Percentiles rank a stretch among this genome's conserved stretches.
These are phyloP conservation scores for Forficula auricularia DNA, from an alignment of 1,140 invertebrate species.

Conservation along the genomic window DNA sequence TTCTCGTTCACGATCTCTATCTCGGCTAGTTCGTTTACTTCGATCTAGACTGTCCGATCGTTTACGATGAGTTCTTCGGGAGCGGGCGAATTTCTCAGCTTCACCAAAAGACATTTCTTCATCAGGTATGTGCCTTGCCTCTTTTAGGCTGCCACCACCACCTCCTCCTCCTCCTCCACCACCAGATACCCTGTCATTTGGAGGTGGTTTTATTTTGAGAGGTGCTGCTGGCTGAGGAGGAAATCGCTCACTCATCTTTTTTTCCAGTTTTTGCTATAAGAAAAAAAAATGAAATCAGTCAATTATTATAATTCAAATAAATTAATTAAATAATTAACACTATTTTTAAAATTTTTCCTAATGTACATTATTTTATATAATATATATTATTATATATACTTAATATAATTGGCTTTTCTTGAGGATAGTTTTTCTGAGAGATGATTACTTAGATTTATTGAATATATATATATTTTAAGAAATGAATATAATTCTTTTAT, in stretches of 20 bases:
- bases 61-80: conserved; percentile 6
- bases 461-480: too few relatives aligned
- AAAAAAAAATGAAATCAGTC: background rate
- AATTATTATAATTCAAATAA: background rate
- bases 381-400: too few relatives aligned
- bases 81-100: conserved; percentile 21
- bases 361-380: too few relatives aligned
- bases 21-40: background rate
- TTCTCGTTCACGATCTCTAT: conserved; percentile 4
- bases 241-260: conserved; percentile 42
- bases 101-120: conserved; percentile 33
- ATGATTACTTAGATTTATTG: too few relatives aligned
- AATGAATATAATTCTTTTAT: too few relatives aligned
- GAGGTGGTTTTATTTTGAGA: conserved; percentile 21
- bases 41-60: conserved; percentile 3
- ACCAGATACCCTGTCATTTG: conserved; percentile 21
- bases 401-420: too few relatives aligned
- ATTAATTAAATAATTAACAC: background rate
- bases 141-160: too few relatives aligned
- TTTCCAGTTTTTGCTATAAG: conserved; percentile 49
- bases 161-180: too few relatives aligned
- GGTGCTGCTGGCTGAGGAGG: conserved; percentile 28
- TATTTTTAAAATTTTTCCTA: too few relatives aligned
- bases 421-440: too few relatives aligned
- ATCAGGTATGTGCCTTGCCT: conserved; percentile 31